Percentiles rank a stretch among this genome's conserved stretches.
These are phyloP conservation scores for Podargus strigoides DNA, from an alignment of 2,797 vertebrate species.

Conservation along the genomic window DNA sequence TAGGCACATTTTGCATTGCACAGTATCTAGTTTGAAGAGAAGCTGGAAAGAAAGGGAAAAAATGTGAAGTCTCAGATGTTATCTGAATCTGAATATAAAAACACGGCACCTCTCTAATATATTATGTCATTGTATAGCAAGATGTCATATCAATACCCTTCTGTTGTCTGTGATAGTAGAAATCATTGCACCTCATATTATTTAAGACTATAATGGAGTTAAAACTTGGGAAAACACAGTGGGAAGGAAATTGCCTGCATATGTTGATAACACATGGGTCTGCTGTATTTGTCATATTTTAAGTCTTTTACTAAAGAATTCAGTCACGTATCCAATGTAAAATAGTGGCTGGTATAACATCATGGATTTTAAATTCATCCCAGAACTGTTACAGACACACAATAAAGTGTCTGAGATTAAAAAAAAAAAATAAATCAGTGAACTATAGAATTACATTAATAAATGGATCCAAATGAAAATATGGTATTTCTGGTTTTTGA, in stretches of 20 bases:
- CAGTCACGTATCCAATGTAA: background rate
- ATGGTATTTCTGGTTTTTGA: background rate
- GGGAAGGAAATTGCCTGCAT: conserved; percentile 27
- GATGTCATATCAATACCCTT: background rate
- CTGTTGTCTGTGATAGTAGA: conserved; percentile 53
- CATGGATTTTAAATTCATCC: background rate
- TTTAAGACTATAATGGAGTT: conserved; percentile 12
- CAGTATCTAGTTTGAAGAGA: background rate
- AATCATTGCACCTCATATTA: conserved; percentile 15
- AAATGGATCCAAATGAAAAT: background rate
- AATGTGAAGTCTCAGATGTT: background rate
- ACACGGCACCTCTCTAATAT: background rate
- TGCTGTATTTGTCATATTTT: conserved; percentile 2
- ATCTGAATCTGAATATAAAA: conserved; percentile 6
- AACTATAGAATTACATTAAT: background rate
- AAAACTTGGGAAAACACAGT: conserved; percentile 2
- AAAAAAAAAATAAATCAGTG: background rate
- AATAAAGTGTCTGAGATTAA: background rate
- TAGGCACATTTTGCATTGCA: background rate
- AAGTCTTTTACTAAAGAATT: conserved; percentile 29
- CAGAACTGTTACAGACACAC: background rate
- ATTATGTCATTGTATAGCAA: background rate
- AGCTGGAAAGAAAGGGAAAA: background rate
- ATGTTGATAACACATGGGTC: conserved; percentile 10
- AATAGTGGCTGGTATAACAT: background rate